phyloP scores from a whole-genome alignment of 2,797 vertebrate genomes.

The Neoniphon sammara region DNA sequence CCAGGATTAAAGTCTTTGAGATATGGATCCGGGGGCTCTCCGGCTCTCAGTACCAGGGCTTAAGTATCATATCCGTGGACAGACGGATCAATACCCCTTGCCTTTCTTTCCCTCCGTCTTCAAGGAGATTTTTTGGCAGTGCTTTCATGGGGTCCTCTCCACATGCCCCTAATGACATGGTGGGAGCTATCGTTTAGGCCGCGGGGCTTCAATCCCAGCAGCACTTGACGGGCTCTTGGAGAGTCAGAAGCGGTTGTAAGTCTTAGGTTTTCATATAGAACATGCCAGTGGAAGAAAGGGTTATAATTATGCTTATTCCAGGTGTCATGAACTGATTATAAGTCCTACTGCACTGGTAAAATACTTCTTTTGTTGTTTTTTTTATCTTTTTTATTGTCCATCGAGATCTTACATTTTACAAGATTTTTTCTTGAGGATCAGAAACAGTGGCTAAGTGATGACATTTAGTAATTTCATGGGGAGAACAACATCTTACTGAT shows the following conservation, averaged over 20 bases:
- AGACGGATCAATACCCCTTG: conserved; percentile 95
- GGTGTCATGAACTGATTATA: conserved; percentile 47
- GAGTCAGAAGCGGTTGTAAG: conserved; percentile 47
- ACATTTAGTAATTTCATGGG: background rate
- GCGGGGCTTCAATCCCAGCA: conserved; percentile 61
- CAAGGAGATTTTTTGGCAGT: conserved; percentile 90
- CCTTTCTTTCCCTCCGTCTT: conserved; percentile 90
- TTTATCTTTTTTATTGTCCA: background rate
- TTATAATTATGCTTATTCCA: conserved; percentile 43
- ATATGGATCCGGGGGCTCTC: conserved; percentile 91
- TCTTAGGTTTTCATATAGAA: conserved; percentile 60
- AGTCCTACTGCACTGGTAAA: conserved; percentile 13
- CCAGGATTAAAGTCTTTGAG: conserved; percentile 93
- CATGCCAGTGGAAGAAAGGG: conserved; percentile 41
- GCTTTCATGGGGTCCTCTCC: conserved; percentile 88
- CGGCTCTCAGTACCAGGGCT: conserved; percentile 91
- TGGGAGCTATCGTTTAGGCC: conserved; percentile 87
- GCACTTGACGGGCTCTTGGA: conserved; percentile 47
- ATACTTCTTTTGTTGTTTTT: conserved; percentile 14
- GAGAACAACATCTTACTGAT: background rate
- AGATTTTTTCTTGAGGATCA: background rate
- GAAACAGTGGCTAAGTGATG: background rate
- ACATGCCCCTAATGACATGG: conserved; percentile 87
- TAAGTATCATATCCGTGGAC: conserved; percentile 97
- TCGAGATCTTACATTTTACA: background rate